phyloP scores from a whole-genome alignment of 2,113 vertebrate species.

The Camelus dromedarius region DNA sequence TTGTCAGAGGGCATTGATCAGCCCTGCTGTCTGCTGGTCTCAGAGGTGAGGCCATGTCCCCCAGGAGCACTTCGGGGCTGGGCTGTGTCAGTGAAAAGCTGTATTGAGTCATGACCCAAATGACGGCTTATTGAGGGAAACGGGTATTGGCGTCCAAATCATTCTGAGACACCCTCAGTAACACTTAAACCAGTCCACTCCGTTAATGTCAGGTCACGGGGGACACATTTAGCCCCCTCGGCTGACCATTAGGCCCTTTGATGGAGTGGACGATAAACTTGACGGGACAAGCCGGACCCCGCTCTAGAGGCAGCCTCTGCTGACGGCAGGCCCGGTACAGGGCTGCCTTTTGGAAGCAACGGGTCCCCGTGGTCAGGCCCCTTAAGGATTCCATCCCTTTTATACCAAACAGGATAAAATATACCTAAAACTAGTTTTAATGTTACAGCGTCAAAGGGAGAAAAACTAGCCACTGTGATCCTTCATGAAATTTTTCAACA shows the following conservation, averaged over 20 bases:
- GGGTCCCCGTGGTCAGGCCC: background rate
- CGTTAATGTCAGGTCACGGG: slow-evolving; percentile 88
- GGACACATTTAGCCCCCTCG: slow-evolving; percentile 87
- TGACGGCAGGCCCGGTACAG: background rate
- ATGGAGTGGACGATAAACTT: slow-evolving; percentile 89
- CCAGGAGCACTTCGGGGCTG: slow-evolving; percentile 85
- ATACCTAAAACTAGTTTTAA: slow-evolving; percentile 53
- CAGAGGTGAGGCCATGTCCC: slow-evolving; percentile 87
- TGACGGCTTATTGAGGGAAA: slow-evolving; percentile 89
- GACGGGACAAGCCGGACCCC: slow-evolving; percentile 84
- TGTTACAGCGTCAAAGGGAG: background rate
- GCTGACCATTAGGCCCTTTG: slow-evolving; percentile 90
- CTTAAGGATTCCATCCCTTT: slow-evolving; percentile 16
- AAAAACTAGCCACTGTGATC: background rate
- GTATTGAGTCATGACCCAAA: slow-evolving; percentile 88
- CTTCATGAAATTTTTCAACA: background rate
- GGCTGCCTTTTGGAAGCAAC: background rate
- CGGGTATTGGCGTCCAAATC: slow-evolving; percentile 90
- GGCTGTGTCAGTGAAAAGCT: slow-evolving; percentile 84
- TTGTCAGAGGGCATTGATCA: slow-evolving; percentile 88
- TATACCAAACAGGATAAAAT: slow-evolving; percentile 34
- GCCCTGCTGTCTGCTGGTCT: slow-evolving; percentile 84
- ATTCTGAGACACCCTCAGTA: slow-evolving; percentile 86
- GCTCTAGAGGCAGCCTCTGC: slow-evolving; percentile 39
- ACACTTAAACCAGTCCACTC: slow-evolving; percentile 90